phyloP scores from a whole-genome alignment of 2,113 vertebrate genomes.

The Leucopternis melanops region DNA sequence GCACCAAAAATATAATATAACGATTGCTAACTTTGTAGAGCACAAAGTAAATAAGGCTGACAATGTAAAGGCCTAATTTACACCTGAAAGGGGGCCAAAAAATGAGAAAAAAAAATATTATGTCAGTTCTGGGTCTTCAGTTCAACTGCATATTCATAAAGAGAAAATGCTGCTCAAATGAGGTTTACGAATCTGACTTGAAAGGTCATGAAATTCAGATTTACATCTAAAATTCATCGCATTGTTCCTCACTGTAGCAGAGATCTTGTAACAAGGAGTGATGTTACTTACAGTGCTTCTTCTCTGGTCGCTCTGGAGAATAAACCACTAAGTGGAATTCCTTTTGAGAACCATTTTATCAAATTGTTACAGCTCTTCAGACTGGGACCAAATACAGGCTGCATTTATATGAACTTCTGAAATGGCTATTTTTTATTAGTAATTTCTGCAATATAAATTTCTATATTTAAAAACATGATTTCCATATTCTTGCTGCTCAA shows the following conservation, averaged over 20 bases:
- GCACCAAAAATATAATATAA: not conserved
- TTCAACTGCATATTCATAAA: not conserved
- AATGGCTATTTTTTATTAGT: not conserved
- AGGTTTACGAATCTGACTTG: slow-evolving; percentile 22
- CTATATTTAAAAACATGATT: accelerated
- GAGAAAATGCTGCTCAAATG: not conserved
- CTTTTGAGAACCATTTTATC: not conserved
- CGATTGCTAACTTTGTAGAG: not conserved
- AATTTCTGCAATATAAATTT: not conserved
- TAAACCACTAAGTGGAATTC: not conserved
- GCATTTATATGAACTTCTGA: accelerated
- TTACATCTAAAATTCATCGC: slow-evolving; percentile 18
- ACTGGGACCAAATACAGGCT: not conserved
- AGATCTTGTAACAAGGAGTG: not conserved
- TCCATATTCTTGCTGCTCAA: not conserved
- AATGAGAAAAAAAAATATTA: not conserved
- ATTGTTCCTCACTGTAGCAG: not conserved
- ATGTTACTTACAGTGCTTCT: not conserved
- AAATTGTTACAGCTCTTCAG: not conserved
- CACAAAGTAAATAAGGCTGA: not conserved
- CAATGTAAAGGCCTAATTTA: not conserved
- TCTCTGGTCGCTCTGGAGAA: not conserved
- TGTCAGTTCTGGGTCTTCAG: not conserved
- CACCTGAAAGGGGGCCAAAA: not conserved
- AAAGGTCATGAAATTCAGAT: slow-evolving; percentile 38